Percentiles rank a stretch among this genome's conserved stretches.
Evolutionary conservation across 2,113 vertebrate genomes (phyloP).

Genomic region (Butorides virescens): DNA sequence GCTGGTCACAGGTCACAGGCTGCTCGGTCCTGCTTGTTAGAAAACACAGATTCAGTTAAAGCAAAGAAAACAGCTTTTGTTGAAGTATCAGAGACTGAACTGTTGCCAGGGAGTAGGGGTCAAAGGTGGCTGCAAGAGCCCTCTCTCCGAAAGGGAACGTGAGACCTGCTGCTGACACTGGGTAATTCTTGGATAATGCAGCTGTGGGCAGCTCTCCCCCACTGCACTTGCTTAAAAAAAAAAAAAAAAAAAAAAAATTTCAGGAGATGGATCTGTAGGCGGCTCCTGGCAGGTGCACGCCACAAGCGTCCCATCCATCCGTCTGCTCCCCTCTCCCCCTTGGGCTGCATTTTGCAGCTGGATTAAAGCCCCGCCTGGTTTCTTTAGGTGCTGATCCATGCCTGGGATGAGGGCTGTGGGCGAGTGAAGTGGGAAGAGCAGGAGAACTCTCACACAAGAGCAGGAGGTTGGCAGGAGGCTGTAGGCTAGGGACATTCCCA

Average conservation of each 20-base stretch:
- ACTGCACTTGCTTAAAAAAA: background rate
- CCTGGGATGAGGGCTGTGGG: background rate
- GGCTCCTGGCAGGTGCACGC: background rate
- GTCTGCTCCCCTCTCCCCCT: background rate
- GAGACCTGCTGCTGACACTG: background rate
- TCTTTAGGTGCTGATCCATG: rapidly evolving
- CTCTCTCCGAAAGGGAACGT: background rate
- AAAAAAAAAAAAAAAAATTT: background rate
- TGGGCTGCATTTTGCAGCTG: background rate
- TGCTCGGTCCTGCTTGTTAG: background rate
- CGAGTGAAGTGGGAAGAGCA: background rate
- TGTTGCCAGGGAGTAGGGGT: background rate
- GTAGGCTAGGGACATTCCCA: background rate
- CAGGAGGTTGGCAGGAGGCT: background rate
- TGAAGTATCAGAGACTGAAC: background rate
- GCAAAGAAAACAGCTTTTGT: background rate
- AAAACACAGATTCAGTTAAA: background rate
- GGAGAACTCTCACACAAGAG: background rate
- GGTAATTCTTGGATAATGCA: background rate
- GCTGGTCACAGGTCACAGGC: background rate
- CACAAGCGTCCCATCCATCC: rapidly evolving
- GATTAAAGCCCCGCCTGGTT: background rate
- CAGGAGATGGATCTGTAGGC: background rate
- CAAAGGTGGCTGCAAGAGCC: background rate
- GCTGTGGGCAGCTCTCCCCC: background rate